Evolutionary conservation across 2,888 invertebrate genomes (phyloP).

Genomic region (Branchellion lobata): DNA sequence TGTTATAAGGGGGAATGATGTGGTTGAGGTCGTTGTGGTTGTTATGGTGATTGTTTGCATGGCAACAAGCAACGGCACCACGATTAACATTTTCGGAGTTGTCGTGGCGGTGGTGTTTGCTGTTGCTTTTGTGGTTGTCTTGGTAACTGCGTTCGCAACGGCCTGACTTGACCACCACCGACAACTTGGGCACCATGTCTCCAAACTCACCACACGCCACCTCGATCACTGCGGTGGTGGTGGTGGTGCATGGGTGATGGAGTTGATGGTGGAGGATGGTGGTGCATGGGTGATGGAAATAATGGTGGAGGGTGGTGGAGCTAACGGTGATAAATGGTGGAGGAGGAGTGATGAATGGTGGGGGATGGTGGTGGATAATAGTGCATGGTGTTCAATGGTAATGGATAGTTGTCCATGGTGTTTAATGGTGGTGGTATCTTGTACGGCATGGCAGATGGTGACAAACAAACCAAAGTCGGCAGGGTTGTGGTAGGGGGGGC

Average conservation of each 20-base stretch:
- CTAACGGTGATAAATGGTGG: too few relatives aligned
- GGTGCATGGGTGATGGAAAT: background rate
- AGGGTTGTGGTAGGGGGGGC: constrained; percentile 94
- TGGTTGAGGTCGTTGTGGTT: too few relatives aligned
- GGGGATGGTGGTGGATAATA: too few relatives aligned
- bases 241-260: too few relatives aligned
- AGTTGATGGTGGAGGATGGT: background rate
- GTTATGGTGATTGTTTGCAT: constrained; percentile 1
- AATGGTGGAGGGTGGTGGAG: too few relatives aligned
- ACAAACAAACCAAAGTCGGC: constrained; percentile 94
- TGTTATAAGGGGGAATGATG: too few relatives aligned
- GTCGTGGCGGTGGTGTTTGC: constrained; percentile 11
- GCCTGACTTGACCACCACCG: constrained; percentile 65
- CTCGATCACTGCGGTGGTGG: constrained; percentile 76
- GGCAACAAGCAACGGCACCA: background rate
- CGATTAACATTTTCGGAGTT: background rate
- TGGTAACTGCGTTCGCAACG: constrained; percentile 44
- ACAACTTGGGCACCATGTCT: constrained; percentile 74
- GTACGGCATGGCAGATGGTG: too few relatives aligned
- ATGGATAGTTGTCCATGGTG: too few relatives aligned
- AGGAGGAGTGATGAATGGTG: too few relatives aligned
- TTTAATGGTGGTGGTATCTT: too few relatives aligned
- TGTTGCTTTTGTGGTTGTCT: constrained; percentile 29
- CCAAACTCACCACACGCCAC: constrained; percentile 85
- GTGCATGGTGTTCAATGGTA: too few relatives aligned